A percentile compares a stretch with the other conserved stretches of the same genome.
These are phyloP conservation scores for Thermophis baileyi DNA, from an alignment of 2,113 vertebrate species.

Conservation along the genomic window DNA sequence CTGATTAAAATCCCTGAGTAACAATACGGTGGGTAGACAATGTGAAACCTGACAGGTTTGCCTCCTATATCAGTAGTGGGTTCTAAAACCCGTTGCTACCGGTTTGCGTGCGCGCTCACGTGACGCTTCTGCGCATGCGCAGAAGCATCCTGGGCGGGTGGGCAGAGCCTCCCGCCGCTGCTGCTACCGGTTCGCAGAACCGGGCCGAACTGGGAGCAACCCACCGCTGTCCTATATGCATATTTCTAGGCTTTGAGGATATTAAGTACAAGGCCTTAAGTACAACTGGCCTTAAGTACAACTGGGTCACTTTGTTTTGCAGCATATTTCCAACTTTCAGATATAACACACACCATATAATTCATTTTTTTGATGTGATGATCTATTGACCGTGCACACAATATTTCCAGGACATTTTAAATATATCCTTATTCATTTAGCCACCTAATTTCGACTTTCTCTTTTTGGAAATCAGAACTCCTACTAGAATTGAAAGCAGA, in stretches of 20 bases:
- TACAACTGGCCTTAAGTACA: neutral
- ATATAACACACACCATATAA: neutral
- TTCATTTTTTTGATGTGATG: neutral
- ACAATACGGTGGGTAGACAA: neutral
- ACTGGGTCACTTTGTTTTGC: neutral
- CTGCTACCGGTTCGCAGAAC: too few species aligned
- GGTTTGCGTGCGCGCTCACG: too few species aligned
- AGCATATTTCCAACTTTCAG: accelerated
- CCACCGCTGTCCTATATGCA: neutral
- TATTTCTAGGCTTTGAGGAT: neutral
- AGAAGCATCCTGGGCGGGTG: too few species aligned
- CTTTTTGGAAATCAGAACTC: neutral
- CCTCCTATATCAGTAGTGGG: neutral
- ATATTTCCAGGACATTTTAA: accelerated
- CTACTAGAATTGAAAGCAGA: neutral
- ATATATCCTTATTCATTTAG: neutral
- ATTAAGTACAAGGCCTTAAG: neutral
- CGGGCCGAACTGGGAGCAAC: too few species aligned
- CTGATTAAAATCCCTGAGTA: neutral
- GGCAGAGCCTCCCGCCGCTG: too few species aligned
- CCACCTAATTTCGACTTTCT: neutral
- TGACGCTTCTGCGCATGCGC: too few species aligned
- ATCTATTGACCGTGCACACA: neutral
- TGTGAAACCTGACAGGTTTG: neutral
- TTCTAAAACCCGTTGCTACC: too few species aligned